A percentile compares a stretch with the other conserved stretches of the same genome.
These are phyloP conservation scores for Thunnus maccoyii DNA, from an alignment of 2,113 vertebrate genomes.

Conservation along the genomic window DNA sequence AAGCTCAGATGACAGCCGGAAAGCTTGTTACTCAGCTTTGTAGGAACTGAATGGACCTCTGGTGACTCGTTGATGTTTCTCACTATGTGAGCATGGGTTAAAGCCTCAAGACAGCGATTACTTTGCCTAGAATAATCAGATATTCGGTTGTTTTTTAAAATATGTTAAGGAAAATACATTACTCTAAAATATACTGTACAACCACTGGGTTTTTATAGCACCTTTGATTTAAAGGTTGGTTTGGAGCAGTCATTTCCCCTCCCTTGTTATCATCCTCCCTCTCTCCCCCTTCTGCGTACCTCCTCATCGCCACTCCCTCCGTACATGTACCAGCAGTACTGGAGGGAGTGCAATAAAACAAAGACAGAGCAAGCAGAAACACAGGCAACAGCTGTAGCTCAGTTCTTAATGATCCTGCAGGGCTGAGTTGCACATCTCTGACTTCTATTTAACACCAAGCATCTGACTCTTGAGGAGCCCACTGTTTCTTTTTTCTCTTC, in stretches of 20 bases:
- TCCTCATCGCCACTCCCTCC: slow-evolving; percentile 59
- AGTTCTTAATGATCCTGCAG: slow-evolving; percentile 40
- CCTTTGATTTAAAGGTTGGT: background rate
- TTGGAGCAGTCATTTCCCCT: slow-evolving; percentile 26
- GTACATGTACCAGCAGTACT: slow-evolving; percentile 63
- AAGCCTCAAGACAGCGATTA: too few relatives aligned
- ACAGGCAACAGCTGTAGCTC: slow-evolving; percentile 40
- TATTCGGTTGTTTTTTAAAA: too few relatives aligned
- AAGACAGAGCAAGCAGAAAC: slow-evolving; percentile 51
- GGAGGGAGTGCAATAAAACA: slow-evolving; percentile 59
- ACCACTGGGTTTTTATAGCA: background rate
- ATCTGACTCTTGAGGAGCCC: slow-evolving; percentile 10
- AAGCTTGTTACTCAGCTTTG: background rate
- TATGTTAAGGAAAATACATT: too few relatives aligned
- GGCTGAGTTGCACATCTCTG: slow-evolving; percentile 10
- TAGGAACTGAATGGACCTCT: too few relatives aligned
- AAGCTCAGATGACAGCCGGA: background rate
- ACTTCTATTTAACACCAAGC: slow-evolving; percentile 1
- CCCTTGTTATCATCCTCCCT: slow-evolving; percentile 23
- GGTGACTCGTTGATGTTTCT: too few relatives aligned
- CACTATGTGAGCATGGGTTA: too few relatives aligned
- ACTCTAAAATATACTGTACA: too few relatives aligned
- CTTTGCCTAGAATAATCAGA: too few relatives aligned
- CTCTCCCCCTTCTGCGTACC: slow-evolving; percentile 15
- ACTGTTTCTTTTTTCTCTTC: background rate